These are phyloP conservation scores for Melieria crassipennis DNA, from an alignment of 2,888 invertebrate species.

Conservation along the genomic window DNA sequence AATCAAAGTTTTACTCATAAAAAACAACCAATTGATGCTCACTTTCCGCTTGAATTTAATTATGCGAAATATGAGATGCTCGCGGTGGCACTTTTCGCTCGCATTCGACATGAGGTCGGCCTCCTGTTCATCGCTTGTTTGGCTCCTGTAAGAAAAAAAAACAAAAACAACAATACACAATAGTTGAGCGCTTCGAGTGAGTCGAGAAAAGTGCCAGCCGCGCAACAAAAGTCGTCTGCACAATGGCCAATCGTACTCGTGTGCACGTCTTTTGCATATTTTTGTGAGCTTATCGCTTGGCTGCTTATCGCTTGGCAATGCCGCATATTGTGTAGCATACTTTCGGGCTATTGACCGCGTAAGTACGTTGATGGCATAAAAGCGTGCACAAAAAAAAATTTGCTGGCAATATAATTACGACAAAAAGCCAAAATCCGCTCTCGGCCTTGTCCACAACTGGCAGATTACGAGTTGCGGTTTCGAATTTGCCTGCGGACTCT, in stretches of 20 bases:
- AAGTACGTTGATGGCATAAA: constrained; percentile 2
- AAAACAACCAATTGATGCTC: constrained; percentile 17
- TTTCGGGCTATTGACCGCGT: constrained; percentile 57
- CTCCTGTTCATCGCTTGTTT: constrained; percentile 58
- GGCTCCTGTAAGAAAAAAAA: constrained; percentile 46
- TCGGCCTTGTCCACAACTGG: no score
- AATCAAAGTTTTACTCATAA: no score
- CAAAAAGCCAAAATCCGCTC: no score
- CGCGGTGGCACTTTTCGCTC: constrained; percentile 46
- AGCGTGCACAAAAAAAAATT: no score
- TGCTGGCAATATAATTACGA: no score
- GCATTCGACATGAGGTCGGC: constrained; percentile 57
- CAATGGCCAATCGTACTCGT: no score
- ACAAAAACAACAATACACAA: not conserved
- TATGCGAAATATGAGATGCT: constrained; percentile 54
- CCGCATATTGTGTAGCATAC: constrained; percentile 45
- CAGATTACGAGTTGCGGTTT: no score
- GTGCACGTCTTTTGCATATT: not conserved
- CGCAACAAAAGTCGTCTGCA: not conserved
- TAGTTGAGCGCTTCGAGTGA: not conserved
- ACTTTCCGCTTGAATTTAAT: constrained; percentile 58
- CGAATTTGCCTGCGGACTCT: no score
- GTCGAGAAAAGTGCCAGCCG: not conserved
- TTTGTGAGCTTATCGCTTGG: not conserved
- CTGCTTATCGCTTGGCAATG: constrained; percentile 9